These are phyloP conservation scores for Hepsetus odoe DNA, from an alignment of 2,113 vertebrate genomes.

Conservation along the genomic window DNA sequence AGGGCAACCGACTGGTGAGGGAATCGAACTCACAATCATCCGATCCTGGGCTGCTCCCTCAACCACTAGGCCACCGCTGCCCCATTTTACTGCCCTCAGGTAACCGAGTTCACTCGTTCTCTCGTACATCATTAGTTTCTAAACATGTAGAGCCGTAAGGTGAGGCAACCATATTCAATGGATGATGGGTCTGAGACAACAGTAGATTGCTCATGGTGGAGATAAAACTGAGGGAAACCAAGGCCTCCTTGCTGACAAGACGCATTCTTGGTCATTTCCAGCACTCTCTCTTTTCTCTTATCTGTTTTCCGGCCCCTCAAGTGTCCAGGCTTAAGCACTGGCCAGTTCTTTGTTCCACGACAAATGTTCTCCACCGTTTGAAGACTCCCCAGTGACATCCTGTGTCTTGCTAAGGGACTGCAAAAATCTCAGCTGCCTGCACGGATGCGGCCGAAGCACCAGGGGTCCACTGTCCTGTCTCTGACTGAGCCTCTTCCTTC, in stretches of 20 bases:
- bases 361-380: slow-evolving; percentile 4
- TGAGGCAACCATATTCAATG: not conserved
- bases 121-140: too few species aligned
- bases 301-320: slow-evolving; percentile 28
- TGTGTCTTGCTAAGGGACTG: slow-evolving; percentile 17
- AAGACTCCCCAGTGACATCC: slow-evolving; percentile 25
- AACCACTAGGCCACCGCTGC: too few species aligned
- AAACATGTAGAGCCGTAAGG: not conserved
- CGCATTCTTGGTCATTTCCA: slow-evolving; percentile 20
- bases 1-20: too few species aligned
- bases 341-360: slow-evolving; percentile 36
- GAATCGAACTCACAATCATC: too few species aligned
- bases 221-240: not conserved
- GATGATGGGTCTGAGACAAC: not conserved
- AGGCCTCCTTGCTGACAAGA: slow-evolving; percentile 33
- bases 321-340: slow-evolving; percentile 16
- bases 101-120: too few species aligned
- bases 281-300: slow-evolving; percentile 40
- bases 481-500: slow-evolving; percentile 45
- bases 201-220: not conserved
- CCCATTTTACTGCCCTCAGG: too few species aligned
- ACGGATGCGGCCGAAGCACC: slow-evolving; percentile 19
- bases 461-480: slow-evolving; percentile 9
- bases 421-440: not conserved
- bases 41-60: too few species aligned